Evolutionary conservation across 2,797 vertebrate genomes (phyloP).

Genomic region (Sphaeramia orbicularis): DNA sequence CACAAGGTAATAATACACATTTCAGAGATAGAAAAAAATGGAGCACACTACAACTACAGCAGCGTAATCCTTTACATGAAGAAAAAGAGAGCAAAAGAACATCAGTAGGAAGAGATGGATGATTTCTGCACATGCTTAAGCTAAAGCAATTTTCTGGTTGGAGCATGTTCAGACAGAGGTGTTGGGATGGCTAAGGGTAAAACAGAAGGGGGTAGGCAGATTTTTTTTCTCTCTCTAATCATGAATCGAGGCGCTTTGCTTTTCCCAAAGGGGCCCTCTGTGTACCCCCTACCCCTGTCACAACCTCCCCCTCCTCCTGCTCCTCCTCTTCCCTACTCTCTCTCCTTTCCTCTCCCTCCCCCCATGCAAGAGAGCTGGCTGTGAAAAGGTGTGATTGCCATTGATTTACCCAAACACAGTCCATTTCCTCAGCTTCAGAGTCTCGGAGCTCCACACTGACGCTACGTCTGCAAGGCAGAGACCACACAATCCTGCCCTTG

Average conservation of each 20-base stretch:
- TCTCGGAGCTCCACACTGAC: constrained; percentile 35
- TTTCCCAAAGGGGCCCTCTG: constrained; percentile 55
- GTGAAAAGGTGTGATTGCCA: constrained; percentile 73
- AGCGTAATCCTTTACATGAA: constrained; percentile 12
- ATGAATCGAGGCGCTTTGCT: constrained; percentile 62
- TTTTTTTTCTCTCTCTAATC: constrained; percentile 50
- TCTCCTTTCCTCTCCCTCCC: constrained; percentile 49
- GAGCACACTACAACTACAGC: background rate
- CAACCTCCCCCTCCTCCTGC: constrained; percentile 12
- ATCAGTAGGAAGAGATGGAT: background rate
- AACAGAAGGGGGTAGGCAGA: constrained; percentile 17
- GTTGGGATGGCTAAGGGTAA: constrained; percentile 1
- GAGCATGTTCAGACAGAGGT: constrained; percentile 26
- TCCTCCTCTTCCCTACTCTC: constrained; percentile 8
- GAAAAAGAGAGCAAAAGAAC: background rate
- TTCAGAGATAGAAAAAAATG: constrained; percentile 10
- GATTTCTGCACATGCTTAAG: background rate
- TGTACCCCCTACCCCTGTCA: background rate
- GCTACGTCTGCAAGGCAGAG: constrained; percentile 25
- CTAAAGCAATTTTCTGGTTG: constrained; percentile 1
- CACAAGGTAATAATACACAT: constrained; percentile 26
- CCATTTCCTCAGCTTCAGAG: constrained; percentile 62
- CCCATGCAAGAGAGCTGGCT: constrained; percentile 52
- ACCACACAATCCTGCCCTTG: constrained; percentile 43
- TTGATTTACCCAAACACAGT: constrained; percentile 74